Evolutionary conservation across 2,797 vertebrate species (phyloP), one percentile per base, ranked within the genome.

Genomic region (Lacerta viridis): DNA sequence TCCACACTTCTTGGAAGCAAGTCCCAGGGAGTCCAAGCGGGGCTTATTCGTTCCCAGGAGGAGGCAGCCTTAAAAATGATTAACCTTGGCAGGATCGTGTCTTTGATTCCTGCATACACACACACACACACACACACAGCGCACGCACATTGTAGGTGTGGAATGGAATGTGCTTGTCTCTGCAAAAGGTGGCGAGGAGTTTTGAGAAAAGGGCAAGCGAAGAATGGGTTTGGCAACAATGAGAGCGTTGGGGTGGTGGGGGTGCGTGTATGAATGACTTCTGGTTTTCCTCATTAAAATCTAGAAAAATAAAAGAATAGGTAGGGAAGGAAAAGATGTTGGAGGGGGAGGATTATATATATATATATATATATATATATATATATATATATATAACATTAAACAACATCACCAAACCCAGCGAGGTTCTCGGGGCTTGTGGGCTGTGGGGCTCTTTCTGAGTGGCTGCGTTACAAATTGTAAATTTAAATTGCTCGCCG

Each of bases 401-500:
- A 97, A 97, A 97, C 97, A 97, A 97, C 97, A 96, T 93, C 86
- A 18, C 55, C 80, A n/a, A 87, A 27, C 78, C 25, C 97, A 97
- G 96, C 96, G 94, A 96, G 97, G 92, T 93, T 94, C 97, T 95
- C 92, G 39, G 95, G 94, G 96, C 96, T 55, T 55, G 50, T 94
- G 94, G 95, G 95, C 96, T 96, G 96, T 92, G 93, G 33, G 96
- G 96, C 96, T 96, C 94, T 96, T 97, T 94, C 96, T 97, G 96
- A 96, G 95, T 97, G 96, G 96, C 95, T 96, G 97, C 96, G 96
- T 97, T 97, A 96, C 97, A 97, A 97, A 97, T 97, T 97, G 97
- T 97, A 97, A 97, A 97, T 97, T 98, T 97, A 97, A 97, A 97
- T 97, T 97, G 97, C 97, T 97, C 96, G 95, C 96, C 96, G 97